Evolutionary conservation across 1,140 invertebrate genomes (phyloP).

Genomic region (Spodoptera frugiperda): DNA sequence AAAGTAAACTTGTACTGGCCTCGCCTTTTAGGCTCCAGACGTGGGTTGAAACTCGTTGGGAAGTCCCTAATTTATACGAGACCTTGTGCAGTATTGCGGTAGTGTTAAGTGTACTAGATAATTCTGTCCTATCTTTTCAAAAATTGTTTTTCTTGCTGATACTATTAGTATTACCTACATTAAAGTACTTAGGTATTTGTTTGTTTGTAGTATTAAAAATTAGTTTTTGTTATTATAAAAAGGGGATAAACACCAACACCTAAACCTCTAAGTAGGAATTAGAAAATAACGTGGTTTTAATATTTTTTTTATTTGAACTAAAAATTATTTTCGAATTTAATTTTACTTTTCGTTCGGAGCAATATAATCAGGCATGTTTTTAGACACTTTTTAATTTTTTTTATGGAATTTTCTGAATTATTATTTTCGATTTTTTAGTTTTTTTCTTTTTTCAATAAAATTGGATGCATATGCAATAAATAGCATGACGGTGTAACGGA

Average conservation of each 20-base stretch:
- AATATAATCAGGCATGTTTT: conserved; percentile 49
- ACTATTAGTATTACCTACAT: too few species aligned
- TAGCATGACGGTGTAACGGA: conserved; percentile 34
- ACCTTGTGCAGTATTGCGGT: too few species aligned
- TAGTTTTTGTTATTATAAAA: conserved; percentile 37
- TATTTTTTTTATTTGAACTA: conserved; percentile 55
- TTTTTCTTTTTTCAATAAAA: conserved; percentile 28
- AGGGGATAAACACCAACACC: conserved; percentile 66
- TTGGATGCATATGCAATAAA: conserved; percentile 2
- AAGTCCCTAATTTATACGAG: too few species aligned
- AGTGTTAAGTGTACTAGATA: too few species aligned
- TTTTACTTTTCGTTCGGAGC: conserved; percentile 46
- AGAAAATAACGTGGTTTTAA: conserved; percentile 69
- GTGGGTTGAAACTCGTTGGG: too few species aligned
- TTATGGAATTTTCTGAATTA: conserved; percentile 49
- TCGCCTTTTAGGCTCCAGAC: too few species aligned
- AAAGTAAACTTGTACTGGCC: too few species aligned
- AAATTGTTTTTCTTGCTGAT: too few species aligned
- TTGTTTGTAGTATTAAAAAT: not conserved
- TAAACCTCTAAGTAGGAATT: conserved; percentile 68
- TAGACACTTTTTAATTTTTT: conserved; percentile 54
- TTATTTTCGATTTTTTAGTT: not conserved
- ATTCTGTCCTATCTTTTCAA: too few species aligned
- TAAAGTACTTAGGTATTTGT: too few species aligned
- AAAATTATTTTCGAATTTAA: conserved; percentile 48